Evolutionary conservation across 92 coral and sea anemone species (phyloP), one percentile per base, ranked within the genome.

Genomic region (Epizoanthus ramosus): DNA sequence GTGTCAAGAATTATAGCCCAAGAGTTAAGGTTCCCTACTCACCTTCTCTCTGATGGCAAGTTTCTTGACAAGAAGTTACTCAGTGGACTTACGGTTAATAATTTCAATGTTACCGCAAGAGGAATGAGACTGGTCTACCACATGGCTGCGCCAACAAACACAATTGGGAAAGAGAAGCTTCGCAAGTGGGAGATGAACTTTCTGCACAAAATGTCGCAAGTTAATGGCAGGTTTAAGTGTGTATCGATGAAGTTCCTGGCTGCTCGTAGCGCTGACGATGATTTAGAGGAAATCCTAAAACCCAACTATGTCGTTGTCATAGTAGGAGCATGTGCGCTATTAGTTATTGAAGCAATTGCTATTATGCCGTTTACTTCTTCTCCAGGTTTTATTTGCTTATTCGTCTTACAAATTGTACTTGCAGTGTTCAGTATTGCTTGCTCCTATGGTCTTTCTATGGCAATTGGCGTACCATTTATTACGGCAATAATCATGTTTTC

Each of bases 181-280:
- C 28, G 43, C 75, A 12, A 50, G 2, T 70, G 75, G 75, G 75
- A 70, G 33, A 19, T n/a, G 14, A 45, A 43, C 57, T 70, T 70
- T 25, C 25, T 41, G 0, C 9, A 70, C 2, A 54, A 70, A 43
- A 70, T 45, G 15, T 19, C 58, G 5, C 54, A 37, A 70, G 3
- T 70, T 16, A 6, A 70, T 3, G 4, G 2, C 6, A 13, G 17
- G 16, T 33, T 70, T n/a, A 39, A 24, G 16, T 70, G 75, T 19
- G 57, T 70, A 3, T 39, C 74, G 15, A 35, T 41, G 17, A 43
- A 45, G n/a, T 31, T 12, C 7, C 22, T 43, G 57, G 21, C 75
- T n/a, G 57, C 75, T 43, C 56, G 75, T 18, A 41, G 57, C 21
- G 57, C 31, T 43, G 75, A 39, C n/a, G 75, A 70, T 45, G 75